Percentiles rank a stretch among this genome's conserved stretches.
Conservation (phyloP, 2,797 vertebrate genomes). For the Chaetodon trifasciatus region DNA sequence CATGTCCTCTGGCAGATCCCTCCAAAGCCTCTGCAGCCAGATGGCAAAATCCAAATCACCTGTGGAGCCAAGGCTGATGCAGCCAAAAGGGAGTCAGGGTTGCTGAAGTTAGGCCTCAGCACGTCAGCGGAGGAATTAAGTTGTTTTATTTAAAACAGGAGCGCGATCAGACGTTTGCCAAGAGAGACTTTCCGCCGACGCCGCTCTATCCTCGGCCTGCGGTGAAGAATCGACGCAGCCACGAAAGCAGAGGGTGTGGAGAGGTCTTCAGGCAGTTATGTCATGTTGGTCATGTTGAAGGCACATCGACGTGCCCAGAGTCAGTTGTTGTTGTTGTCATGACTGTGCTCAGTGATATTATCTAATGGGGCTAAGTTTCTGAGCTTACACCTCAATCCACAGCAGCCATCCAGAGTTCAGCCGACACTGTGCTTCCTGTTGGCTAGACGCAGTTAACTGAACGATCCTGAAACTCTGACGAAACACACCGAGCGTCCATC, state of each 20-base stretch:
- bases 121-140: slow-evolving; percentile 54
- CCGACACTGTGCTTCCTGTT: too few species aligned
- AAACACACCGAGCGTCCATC: neutral
- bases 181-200: slow-evolving; percentile 19
- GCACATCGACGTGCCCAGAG: neutral
- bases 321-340: neutral
- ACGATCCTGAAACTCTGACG: neutral
- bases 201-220: slow-evolving; percentile 10
- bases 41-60: slow-evolving; percentile 60
- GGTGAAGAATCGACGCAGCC: neutral
- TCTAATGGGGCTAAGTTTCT: neutral
- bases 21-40: slow-evolving; percentile 35
- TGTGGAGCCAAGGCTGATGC: neutral
- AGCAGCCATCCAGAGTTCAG: neutral
- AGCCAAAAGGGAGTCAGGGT: slow-evolving; percentile 28
- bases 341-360: neutral
- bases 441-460: neutral
- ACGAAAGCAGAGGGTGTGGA: neutral
- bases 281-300: neutral
- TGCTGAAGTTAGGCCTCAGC: slow-evolving; percentile 25
- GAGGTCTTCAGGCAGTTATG: neutral
- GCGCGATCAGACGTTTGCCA: slow-evolving; percentile 33
- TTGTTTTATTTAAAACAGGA: slow-evolving; percentile 50
- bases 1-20: slow-evolving; percentile 4
- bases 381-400: neutral